Evolutionary conservation across 2,888 invertebrate species (phyloP).

Genomic region (Rhagonycha lutea): DNA sequence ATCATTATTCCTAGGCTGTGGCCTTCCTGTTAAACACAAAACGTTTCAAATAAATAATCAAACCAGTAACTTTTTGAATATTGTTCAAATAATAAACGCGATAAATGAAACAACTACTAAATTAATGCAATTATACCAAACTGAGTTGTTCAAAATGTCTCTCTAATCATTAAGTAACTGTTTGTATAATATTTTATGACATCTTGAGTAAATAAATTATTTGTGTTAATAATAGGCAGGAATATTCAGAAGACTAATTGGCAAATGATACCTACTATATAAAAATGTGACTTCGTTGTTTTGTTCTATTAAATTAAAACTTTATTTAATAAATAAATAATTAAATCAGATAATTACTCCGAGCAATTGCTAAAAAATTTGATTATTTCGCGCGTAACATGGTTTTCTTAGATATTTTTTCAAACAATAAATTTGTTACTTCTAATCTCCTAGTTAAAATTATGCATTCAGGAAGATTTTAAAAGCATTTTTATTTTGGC

Average conservation of each 20-base stretch:
- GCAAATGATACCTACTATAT: background rate
- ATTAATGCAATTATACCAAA: background rate
- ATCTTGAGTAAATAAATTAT: background rate
- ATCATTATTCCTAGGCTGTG: slow-evolving; percentile 92
- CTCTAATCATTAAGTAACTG: background rate
- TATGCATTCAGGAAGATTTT: background rate
- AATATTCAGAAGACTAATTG: background rate
- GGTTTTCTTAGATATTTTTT: background rate
- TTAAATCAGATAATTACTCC: background rate
- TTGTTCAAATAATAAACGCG: background rate
- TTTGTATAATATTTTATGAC: background rate
- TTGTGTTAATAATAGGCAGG: background rate
- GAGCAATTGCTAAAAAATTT: background rate
- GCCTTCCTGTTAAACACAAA: slow-evolving; percentile 62
- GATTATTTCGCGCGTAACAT: background rate
- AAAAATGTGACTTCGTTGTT: background rate
- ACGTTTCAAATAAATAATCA: background rate
- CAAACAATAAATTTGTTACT: background rate
- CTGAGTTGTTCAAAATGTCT: background rate
- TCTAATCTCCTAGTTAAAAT: background rate
- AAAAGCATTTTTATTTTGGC: background rate
- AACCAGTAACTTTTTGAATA: background rate
- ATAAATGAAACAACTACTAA: background rate
- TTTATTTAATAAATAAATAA: background rate
- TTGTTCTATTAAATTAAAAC: background rate